Percentiles rank a stretch among this genome's conserved stretches.
Evolutionary conservation across 2,113 vertebrate genomes (phyloP).

Genomic region (Chloropsis hardwickii): DNA sequence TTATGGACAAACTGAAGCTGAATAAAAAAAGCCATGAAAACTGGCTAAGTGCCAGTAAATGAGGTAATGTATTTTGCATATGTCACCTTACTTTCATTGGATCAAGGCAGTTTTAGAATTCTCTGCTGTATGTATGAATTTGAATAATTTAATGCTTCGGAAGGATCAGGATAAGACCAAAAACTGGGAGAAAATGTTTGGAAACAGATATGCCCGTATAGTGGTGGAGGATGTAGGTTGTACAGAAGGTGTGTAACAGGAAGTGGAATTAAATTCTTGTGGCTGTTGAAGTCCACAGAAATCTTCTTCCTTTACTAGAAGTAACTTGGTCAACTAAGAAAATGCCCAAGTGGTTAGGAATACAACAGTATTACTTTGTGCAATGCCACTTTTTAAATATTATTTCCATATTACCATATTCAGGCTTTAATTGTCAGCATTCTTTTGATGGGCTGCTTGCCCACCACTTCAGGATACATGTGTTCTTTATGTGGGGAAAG

Average conservation of each 20-base stretch:
- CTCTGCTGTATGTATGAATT: neutral
- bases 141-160: neutral
- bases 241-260: neutral
- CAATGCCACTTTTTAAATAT: neutral
- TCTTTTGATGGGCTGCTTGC: neutral
- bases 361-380: neutral
- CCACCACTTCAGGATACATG: neutral
- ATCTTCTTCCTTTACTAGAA: neutral
- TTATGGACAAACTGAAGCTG: neutral
- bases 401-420: neutral
- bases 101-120: neutral
- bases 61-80: neutral
- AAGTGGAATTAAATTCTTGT: neutral
- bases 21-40: neutral
- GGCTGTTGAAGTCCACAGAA: neutral
- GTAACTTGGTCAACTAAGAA: neutral
- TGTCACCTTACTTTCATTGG: neutral
- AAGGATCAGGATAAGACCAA: neutral
- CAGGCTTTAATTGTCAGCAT: neutral
- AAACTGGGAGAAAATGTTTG: neutral
- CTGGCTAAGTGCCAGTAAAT: neutral
- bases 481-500: neutral
- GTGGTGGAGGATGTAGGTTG: neutral
- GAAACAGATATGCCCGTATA: neutral
- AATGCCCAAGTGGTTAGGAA: neutral